phyloP scores from a whole-genome alignment of 1,140 invertebrate genomes.

The Pteromalus puparum region DNA sequence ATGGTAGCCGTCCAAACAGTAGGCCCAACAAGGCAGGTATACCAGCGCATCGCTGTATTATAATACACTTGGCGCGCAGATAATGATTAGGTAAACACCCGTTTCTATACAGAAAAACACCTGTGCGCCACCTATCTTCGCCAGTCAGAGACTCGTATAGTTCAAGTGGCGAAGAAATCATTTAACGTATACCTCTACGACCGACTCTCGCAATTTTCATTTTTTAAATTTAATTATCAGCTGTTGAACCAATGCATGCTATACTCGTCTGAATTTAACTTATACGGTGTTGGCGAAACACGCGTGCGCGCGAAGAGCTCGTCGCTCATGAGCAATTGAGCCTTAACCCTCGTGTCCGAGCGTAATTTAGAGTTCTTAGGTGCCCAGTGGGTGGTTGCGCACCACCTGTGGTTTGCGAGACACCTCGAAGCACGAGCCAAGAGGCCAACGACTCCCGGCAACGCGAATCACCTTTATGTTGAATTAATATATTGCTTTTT shows the following conservation, averaged over 20 bases:
- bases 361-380: constrained; percentile 72
- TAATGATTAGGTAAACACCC: too few relatives aligned
- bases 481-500: constrained; percentile 33
- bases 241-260: neutral
- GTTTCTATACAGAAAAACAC: too few relatives aligned
- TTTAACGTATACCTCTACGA: too few relatives aligned
- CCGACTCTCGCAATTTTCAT: too few relatives aligned
- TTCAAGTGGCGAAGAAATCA: too few relatives aligned
- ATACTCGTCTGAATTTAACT: neutral
- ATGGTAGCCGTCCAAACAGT: too few relatives aligned
- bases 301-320: neutral
- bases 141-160: too few relatives aligned
- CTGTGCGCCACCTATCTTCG: too few relatives aligned
- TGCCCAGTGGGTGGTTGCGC: constrained; percentile 68
- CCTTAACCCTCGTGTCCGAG: constrained; percentile 66
- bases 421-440: constrained; percentile 63
- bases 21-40: too few relatives aligned
- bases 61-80: too few relatives aligned
- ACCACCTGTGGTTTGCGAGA: constrained; percentile 68
- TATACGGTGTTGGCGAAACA: neutral
- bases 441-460: constrained; percentile 58
- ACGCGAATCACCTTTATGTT: constrained; percentile 17
- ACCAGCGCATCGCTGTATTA: too few relatives aligned
- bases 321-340: constrained; percentile 61
- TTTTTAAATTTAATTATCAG: too few relatives aligned